Base-by-base conservation (phyloP, 2,888 invertebrate genomes). In the Orchesella flavescens region DNA sequence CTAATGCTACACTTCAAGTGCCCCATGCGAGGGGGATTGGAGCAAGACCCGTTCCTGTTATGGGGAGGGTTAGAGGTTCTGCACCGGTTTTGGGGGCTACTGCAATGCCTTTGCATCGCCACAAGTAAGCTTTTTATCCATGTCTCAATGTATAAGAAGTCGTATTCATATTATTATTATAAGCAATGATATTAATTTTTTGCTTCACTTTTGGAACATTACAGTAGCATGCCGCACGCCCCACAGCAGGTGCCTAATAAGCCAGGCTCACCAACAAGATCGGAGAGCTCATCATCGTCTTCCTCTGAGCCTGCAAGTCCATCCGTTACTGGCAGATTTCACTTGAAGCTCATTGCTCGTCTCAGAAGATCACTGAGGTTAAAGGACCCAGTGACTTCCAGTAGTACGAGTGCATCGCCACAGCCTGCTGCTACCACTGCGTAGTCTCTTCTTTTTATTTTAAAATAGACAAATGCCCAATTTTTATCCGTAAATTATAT, bases 261-360 rank as follows among this genome's bases (percentile, higher is more conserved):
- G 71, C 84, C 84, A 10, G 59, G 74, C 34, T 77, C 77, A 4
- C 84, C 84, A 1, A 69, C 87, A 34, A 84, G 83, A 17, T 86
- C 87, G 43, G 83, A 82, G 49, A 82, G 82, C 71, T 87, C 87
- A 34, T 86, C 87, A 44, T 86, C 87, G 73, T 85, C 86, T 82
- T 83, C 85, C 72, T 82, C 84, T 66, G 84, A 84, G 24, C 83
- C 86, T n/a, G 73, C 79, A 34, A 75, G 76, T 19, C 69, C 79
- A 57, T 24, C 83, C 43, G 84, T 81, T 1, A 77, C 74, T 5
- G 84, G 84, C 4, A 82, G 82, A 72, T 87, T 87, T 69, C 87
- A 87, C 66, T 76, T 84, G 24, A 87, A 87, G 74, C 81, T 87
- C 59, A 84, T 87, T 9, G 83, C 83, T 19, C 78, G 87, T 23